Conservation (phyloP, 2,113 vertebrate genomes). For the Recurvirostra avosetta region DNA sequence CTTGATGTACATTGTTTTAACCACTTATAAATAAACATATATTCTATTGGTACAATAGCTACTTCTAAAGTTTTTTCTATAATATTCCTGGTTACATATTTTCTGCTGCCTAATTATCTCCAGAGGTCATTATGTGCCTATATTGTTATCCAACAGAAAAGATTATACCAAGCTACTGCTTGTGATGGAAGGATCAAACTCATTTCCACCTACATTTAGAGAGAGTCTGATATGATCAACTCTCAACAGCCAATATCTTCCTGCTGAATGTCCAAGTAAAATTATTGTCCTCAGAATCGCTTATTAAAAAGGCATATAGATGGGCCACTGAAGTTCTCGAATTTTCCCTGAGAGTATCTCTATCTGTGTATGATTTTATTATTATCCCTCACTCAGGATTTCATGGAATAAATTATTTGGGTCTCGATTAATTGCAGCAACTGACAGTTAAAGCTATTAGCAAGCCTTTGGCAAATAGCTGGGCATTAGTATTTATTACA, state of each 20-base stretch:
- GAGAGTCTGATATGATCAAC: neutral
- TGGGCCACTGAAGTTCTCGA: neutral
- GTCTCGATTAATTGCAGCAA: neutral
- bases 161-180: neutral
- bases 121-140: neutral
- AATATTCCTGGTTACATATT: neutral
- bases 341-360: neutral
- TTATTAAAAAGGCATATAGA: neutral
- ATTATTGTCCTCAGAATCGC: neutral
- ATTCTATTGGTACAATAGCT: neutral
- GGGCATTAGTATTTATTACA: constrained; percentile 24
- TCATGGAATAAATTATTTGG: constrained; percentile 8
- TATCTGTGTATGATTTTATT: neutral
- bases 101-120: neutral
- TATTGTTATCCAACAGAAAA: neutral
- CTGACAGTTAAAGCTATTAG: neutral
- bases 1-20: neutral
- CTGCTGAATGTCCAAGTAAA: neutral
- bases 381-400: neutral
- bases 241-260: neutral
- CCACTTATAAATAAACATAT: neutral
- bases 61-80: neutral
- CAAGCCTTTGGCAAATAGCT: constrained; percentile 19
- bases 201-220: neutral
- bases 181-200: neutral